Conservation (phyloP, 2,888 invertebrate genomes). For the Steinernema hermaphroditum region DNA sequence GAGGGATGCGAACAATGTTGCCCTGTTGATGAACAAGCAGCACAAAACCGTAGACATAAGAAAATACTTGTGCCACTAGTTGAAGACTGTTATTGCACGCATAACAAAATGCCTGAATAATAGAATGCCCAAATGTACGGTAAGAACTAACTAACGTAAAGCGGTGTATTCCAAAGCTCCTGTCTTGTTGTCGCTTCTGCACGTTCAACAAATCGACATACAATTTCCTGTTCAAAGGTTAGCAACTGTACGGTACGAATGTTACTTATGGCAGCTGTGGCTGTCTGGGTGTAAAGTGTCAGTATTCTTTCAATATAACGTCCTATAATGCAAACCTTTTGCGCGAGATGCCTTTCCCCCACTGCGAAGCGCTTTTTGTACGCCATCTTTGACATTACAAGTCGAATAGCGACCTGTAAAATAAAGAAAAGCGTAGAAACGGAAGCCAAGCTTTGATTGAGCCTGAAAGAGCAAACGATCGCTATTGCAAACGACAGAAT, state of each 20-base stretch:
- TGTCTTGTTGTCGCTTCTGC: not conserved
- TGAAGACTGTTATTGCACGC: constrained; percentile 7
- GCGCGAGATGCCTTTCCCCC: not conserved
- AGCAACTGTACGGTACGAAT: not conserved
- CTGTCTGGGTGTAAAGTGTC: not conserved
- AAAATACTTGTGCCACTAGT: not conserved
- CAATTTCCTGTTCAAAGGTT: not conserved
- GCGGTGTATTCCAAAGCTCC: not conserved
- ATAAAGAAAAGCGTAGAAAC: not conserved
- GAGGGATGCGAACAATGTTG: not conserved
- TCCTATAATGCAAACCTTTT: constrained; percentile 5
- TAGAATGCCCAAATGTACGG: not conserved
- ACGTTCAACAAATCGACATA: not conserved
- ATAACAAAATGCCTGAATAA: not conserved
- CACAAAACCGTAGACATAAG: not conserved
- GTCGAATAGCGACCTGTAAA: not conserved
- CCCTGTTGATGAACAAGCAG: constrained; percentile 3
- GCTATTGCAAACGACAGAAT: not conserved
- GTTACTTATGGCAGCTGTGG: not conserved
- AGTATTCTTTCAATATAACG: not conserved
- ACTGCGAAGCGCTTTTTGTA: not conserved
- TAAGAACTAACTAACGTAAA: not conserved
- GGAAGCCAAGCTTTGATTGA: not conserved
- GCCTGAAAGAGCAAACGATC: not conserved
- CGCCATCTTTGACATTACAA: not conserved